Base-by-base conservation (phyloP, 2,113 vertebrate genomes). In the Ginglymostoma cirratum region DNA sequence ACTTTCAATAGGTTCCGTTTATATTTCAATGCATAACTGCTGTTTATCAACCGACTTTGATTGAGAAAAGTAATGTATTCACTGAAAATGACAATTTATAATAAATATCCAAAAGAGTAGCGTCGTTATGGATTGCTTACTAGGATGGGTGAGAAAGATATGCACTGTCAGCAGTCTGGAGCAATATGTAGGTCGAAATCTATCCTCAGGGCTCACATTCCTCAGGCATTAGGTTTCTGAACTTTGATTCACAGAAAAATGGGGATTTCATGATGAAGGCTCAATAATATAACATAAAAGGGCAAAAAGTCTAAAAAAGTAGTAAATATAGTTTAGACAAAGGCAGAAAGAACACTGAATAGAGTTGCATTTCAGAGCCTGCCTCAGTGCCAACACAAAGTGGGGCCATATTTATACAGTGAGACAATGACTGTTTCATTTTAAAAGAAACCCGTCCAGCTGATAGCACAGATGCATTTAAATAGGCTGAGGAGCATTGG, bases 251-350 rank as follows among this genome's bases (percentile, higher is more conserved):
- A 76, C 67, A 95, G 69, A 72, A 66, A 72, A 95, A 70, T 72
- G 67, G 94, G 90, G 67, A 95, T 95, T 95, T 95, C 94, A 95
- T 72, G 72, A 95, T 95, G 94, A 48, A 95, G 94, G 94, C 69
- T 76, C 10, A 95, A 61, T 95, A 95, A 48, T 95, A 24, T 30
- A 95, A 95, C 67, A 95, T 93, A 93, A 93, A 90, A 93, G 89
- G 89, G 89, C 6, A 93, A 66, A 61, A 45, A 45, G 38, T 7
- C 66, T 21, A 21, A 15, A n/a, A 66, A 66, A 92, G 61, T 17
- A 66, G 87, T 90, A n/a, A 66, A 92, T 30, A 34, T 38, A 66
- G 89, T 92, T 92, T 66, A 10, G 66, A 66, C 55, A 93, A 93
- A 93, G 34, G 61, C 27, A 19, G 23, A 93, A 27, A 65, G 87